Conservation (phyloP, 2,113 vertebrate species). For the Elanoides forficatus region DNA sequence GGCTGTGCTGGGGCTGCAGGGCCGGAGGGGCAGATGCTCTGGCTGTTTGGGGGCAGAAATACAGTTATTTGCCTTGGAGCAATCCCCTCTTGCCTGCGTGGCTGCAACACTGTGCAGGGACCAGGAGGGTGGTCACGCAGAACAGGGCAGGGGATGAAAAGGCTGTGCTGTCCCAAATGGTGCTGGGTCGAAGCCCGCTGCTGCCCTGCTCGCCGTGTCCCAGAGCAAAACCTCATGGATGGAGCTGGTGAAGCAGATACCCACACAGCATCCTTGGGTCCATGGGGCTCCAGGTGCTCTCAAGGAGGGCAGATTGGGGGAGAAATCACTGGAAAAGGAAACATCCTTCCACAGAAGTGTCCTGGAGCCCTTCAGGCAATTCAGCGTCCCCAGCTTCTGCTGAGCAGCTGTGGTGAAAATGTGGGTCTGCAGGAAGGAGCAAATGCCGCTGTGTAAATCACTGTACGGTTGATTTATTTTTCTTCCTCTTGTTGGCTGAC, state of each 20-base stretch:
- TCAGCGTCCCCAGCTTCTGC: not conserved
- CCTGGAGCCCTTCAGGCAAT: not conserved
- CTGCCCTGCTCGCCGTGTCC: not conserved
- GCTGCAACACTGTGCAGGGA: not conserved
- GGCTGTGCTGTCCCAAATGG: not conserved
- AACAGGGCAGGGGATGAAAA: not conserved
- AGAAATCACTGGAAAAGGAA: not conserved
- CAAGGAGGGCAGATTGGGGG: not conserved
- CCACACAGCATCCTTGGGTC: accelerated
- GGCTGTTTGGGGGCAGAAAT: not conserved
- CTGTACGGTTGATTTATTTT: not conserved
- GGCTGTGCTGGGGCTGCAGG: not conserved
- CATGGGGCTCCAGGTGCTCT: accelerated
- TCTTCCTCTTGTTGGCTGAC: not conserved
- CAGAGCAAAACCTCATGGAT: not conserved
- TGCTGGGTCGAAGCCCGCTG: not conserved
- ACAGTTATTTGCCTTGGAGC: not conserved
- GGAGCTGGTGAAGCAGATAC: not conserved
- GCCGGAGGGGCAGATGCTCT: not conserved
- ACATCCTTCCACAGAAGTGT: not conserved
- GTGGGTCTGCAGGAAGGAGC: not conserved
- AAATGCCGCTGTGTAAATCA: accelerated
- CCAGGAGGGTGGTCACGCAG: not conserved
- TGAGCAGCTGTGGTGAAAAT: not conserved
- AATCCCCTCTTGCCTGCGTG: accelerated